Base-by-base conservation (phyloP, 2,888 invertebrate genomes). In the Vandiemenella viatica region DNA sequence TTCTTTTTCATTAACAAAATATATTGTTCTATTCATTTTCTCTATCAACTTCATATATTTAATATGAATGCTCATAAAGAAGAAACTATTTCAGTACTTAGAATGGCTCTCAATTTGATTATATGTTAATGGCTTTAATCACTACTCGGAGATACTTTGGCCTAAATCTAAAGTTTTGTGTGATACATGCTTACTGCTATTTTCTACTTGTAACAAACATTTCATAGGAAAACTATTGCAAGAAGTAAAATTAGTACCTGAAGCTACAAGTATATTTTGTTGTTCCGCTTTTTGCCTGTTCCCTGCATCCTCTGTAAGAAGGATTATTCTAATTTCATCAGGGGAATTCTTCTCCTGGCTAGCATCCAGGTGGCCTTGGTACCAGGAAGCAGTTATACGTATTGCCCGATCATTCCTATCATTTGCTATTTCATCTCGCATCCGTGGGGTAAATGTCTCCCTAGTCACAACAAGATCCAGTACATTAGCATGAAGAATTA, bases 331-430 rank as follows among this genome's bases (percentile, higher is more conserved):
- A 1, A 83, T 74, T 18, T 67, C 54, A 40, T 59, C 54, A 52
- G 37, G 59, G 48, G 55, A 45, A 32, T 46, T 51, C 8, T 53
- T 50, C 8, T 56, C 52, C 13, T 60, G 60, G 46, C 60, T 63
- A 19, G 66, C 60, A 22, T 63, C 61, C 48, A 88, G 65, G 65
- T 96, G 95, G 1, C 72, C 62, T 50, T 80, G 76, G 60, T 92
- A 95, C 92, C 93, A 96, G 16, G 72, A 68, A 1, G 82, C 74
- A 1, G 90, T 85, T 55, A 73, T 70, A 42, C 92, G 74, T 55
- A 96, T 92, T 7, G 92, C 89, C 58, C 92, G 71, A 63, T 93
- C 91, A 70, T 95, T 93, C 53, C 92, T 77, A 63, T 95, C 92
- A 67, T 95, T 95, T 41, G 77, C 70, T 17, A 80, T 77, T 67